Percentiles rank a stretch among this genome's conserved stretches.
Evolutionary conservation across 2,888 invertebrate genomes (phyloP).

Genomic region (Sesamia inferens): DNA sequence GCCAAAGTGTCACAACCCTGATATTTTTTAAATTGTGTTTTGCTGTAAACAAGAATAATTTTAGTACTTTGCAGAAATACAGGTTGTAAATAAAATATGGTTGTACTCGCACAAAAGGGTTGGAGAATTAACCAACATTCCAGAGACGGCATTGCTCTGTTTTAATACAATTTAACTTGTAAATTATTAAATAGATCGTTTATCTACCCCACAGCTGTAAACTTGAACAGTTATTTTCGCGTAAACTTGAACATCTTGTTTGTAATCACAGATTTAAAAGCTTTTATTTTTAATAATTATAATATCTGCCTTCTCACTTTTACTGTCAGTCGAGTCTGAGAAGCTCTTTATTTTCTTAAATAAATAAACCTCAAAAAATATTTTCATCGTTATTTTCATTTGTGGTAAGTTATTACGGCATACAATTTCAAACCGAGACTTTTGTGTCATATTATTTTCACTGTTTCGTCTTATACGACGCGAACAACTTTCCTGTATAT

Average conservation of each 20-base stretch:
- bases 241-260: constrained; percentile 26
- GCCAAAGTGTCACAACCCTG: constrained; percentile 17
- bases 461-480: constrained; percentile 25
- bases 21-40: constrained; percentile 11
- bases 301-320: not conserved
- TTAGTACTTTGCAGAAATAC: not conserved
- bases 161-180: constrained; percentile 45
- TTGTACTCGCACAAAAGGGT: constrained; percentile 24
- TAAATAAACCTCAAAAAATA: constrained; percentile 36
- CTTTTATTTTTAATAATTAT: constrained; percentile 37
- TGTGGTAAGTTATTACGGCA: constrained; percentile 40
- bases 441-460: constrained; percentile 26
- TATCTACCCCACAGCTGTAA: constrained; percentile 26
- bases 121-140: constrained; percentile 29
- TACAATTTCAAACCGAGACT: constrained; percentile 35
- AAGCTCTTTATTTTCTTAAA: constrained; percentile 26
- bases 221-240: constrained; percentile 18
- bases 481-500: not conserved
- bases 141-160: constrained; percentile 30
- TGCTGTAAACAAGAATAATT: constrained; percentile 10
- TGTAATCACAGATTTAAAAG: constrained; percentile 33
- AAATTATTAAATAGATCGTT: constrained; percentile 39
- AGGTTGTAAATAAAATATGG: constrained; percentile 22
- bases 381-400: constrained; percentile 31
- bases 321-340: not conserved